Percentiles rank a stretch among this genome's conserved stretches.
Evolutionary conservation across 2,888 invertebrate genomes (phyloP).

Genomic region (Agrochola litura): DNA sequence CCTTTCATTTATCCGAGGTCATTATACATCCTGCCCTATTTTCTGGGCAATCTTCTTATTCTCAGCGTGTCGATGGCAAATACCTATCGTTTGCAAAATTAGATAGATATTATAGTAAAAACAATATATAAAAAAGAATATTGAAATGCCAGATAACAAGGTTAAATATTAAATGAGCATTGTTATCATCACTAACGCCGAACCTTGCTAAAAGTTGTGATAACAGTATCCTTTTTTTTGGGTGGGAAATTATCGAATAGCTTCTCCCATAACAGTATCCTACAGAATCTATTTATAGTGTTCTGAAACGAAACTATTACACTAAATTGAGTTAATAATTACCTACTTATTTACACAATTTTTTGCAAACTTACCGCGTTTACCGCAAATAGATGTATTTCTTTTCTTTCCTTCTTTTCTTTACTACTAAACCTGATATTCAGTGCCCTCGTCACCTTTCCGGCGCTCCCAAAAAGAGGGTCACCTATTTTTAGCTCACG

Average conservation of each 20-base stretch:
- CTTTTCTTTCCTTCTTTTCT: too few species aligned
- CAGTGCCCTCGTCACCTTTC: background rate
- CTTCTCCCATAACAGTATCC: too few species aligned
- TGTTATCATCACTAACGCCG: background rate
- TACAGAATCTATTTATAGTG: background rate
- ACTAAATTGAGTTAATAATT: background rate
- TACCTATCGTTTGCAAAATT: background rate
- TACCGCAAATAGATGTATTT: too few species aligned
- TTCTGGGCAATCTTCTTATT: background rate
- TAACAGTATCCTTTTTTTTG: too few species aligned
- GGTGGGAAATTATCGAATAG: too few species aligned
- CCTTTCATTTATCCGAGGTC: background rate
- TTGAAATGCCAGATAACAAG: background rate
- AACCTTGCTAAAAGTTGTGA: background rate
- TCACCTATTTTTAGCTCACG: constrained; percentile 40
- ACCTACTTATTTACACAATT: too few species aligned
- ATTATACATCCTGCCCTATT: background rate
- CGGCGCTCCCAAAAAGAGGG: constrained; percentile 18
- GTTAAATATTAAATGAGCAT: background rate
- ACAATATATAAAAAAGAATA: background rate
- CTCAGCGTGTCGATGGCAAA: background rate
- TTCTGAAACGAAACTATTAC: background rate
- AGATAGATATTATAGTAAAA: background rate
- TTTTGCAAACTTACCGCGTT: too few species aligned
- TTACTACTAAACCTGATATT: constrained; percentile 9